These are phyloP conservation scores for Philypnodon macrostomus DNA, from an alignment of 2,797 vertebrate species.

Conservation along the genomic window DNA sequence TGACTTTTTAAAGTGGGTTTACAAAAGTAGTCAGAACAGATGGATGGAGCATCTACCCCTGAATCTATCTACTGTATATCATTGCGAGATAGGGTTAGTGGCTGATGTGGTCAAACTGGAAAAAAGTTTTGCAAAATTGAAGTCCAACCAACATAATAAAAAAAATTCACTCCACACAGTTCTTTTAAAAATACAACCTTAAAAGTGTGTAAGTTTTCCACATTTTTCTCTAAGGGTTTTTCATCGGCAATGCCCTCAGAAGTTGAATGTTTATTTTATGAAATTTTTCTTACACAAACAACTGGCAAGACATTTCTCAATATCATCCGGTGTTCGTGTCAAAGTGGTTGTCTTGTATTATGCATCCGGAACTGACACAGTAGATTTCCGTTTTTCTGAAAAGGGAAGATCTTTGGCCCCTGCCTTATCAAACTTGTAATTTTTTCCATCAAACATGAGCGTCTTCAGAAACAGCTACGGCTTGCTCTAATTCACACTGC, in stretches of 20 bases:
- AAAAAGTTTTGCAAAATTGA: conserved; percentile 18
- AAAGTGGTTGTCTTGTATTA: conserved; percentile 26
- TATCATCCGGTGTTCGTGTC: conserved; percentile 21
- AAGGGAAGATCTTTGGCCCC: conserved; percentile 12
- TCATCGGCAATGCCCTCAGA: not conserved
- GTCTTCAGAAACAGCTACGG: conserved; percentile 12
- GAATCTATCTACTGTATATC: too few species aligned
- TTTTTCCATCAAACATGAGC: conserved; percentile 28
- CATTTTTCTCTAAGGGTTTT: not conserved
- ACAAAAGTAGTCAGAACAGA: too few species aligned
- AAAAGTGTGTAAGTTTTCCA: conserved; percentile 5
- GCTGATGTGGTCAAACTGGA: conserved; percentile 20
- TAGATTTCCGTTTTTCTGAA: conserved; percentile 19
- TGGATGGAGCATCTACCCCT: too few species aligned
- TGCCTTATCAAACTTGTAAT: conserved; percentile 27
- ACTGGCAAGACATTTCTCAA: not conserved
- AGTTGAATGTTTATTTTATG: conserved; percentile 1
- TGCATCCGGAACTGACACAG: conserved; percentile 24
- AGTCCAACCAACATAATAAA: not conserved
- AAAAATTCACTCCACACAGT: not conserved
- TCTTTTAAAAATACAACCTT: not conserved
- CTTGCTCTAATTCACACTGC: conserved; percentile 6
- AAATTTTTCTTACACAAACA: conserved; percentile 1
- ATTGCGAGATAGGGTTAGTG: too few species aligned
- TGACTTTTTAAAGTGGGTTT: too few species aligned